Conservation (phyloP, 1,140 invertebrate genomes). For the Caenorhabditis tropicalis region DNA sequence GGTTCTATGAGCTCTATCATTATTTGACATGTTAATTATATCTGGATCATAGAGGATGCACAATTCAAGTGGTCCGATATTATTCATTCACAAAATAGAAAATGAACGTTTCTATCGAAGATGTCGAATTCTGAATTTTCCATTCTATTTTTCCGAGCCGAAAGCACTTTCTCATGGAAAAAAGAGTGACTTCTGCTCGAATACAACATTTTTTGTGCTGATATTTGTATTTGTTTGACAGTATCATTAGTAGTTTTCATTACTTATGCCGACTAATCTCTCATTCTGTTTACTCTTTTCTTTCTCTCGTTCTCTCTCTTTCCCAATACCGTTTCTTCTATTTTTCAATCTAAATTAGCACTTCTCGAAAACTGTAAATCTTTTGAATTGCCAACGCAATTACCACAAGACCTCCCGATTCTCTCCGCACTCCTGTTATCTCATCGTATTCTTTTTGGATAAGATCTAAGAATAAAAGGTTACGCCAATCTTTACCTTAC, state of each 20-base stretch:
- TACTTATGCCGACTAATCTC: not conserved
- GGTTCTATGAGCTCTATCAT: not conserved
- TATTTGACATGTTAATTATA: conserved; percentile 37
- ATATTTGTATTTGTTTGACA: not conserved
- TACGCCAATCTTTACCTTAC: conserved; percentile 24
- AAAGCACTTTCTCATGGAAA: not conserved
- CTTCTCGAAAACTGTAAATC: not conserved
- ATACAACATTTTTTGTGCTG: not conserved
- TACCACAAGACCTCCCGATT: conserved; percentile 15
- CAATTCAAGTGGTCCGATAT: not conserved
- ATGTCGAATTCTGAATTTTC: too few species aligned
- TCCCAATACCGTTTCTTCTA: not conserved
- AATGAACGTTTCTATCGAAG: too few species aligned
- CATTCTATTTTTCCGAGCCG: too few species aligned
- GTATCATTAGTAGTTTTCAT: not conserved
- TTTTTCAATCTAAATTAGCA: not conserved
- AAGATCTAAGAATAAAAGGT: conserved; percentile 9
- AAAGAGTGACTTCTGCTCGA: not conserved
- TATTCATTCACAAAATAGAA: too few species aligned
- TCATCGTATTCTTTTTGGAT: conserved; percentile 12
- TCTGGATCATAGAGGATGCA: not conserved
- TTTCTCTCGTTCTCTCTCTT: not conserved
- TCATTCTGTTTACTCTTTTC: not conserved
- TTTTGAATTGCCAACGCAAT: conserved; percentile 3
- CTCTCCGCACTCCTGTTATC: not conserved